Evolutionary conservation across 2,888 invertebrate genomes (phyloP).

Genomic region (Drosophila birchii): DNA sequence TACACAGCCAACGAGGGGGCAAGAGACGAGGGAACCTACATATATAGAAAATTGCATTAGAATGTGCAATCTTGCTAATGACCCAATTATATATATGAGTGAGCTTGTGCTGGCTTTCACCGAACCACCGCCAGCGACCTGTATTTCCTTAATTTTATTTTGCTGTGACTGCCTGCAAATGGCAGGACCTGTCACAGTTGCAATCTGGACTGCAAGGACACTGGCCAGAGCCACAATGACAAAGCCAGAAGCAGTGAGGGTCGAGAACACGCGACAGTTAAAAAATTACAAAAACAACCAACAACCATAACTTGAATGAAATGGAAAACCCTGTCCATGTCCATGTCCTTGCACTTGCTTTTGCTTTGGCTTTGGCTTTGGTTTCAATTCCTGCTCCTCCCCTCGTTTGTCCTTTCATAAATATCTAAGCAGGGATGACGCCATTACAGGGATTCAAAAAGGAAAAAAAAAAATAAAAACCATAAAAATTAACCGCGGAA

Average conservation of each 20-base stretch:
- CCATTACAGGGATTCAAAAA: conserved; percentile 44
- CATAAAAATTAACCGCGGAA: conserved; percentile 24
- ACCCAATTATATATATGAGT: conserved; percentile 70
- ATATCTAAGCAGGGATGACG: conserved; percentile 75
- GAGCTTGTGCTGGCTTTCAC: conserved; percentile 63
- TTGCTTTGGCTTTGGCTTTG: background rate
- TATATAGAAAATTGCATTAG: conserved; percentile 43
- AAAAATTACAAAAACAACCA: conserved; percentile 42
- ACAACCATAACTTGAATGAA: conserved; percentile 43
- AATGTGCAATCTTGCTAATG: conserved; percentile 71
- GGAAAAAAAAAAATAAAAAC: conserved; percentile 1
- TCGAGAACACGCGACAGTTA: conserved; percentile 29
- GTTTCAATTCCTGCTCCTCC: background rate
- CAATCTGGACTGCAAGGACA: conserved; percentile 65
- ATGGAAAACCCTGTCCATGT: conserved; percentile 30
- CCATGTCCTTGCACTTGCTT: conserved; percentile 17
- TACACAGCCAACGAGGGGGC: conserved; percentile 8
- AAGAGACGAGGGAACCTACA: background rate
- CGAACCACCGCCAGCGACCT: conserved; percentile 26
- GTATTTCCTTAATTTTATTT: conserved; percentile 21
- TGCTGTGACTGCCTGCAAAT: conserved; percentile 14
- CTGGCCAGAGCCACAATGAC: conserved; percentile 14
- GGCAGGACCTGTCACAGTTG: conserved; percentile 31
- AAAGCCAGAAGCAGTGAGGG: conserved; percentile 1
- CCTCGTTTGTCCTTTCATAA: conserved; percentile 58